phyloP scores from a whole-genome alignment of 2,888 invertebrate genomes.

The Rhingia campestris region DNA sequence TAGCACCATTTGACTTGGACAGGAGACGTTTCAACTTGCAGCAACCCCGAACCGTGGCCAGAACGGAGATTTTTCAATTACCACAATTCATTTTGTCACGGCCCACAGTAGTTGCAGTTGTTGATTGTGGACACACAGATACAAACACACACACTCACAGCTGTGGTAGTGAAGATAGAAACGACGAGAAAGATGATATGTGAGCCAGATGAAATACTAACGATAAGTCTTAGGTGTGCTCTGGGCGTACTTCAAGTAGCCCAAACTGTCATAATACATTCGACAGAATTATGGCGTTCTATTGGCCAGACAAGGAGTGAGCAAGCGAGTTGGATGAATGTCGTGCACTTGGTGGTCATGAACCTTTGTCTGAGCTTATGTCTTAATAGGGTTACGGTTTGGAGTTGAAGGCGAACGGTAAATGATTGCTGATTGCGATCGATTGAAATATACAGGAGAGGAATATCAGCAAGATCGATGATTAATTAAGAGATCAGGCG shows the following conservation, averaged over 20 bases:
- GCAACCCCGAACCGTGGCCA: slow-evolving; percentile 6
- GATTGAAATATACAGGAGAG: slow-evolving; percentile 1
- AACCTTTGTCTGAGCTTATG: slow-evolving; percentile 51
- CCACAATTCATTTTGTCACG: slow-evolving; percentile 67
- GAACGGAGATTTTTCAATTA: slow-evolving; percentile 65
- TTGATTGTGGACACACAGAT: not conserved
- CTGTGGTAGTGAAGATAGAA: no score
- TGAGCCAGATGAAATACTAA: slow-evolving; percentile 56
- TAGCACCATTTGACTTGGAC: slow-evolving; percentile 44
- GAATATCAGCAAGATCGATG: no score
- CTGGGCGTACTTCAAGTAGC: slow-evolving; percentile 55
- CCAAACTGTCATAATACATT: slow-evolving; percentile 67
- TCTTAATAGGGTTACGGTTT: slow-evolving; percentile 32
- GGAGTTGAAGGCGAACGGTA: slow-evolving; percentile 40
- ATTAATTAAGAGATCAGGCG: no score
- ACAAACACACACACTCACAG: no score
- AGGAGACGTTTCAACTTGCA: not conserved
- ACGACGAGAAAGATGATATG: slow-evolving; percentile 50
- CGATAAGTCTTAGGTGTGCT: slow-evolving; percentile 53
- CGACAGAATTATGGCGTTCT: slow-evolving; percentile 52
- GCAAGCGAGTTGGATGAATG: slow-evolving; percentile 5
- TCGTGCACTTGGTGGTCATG: slow-evolving; percentile 61
- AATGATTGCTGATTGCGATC: slow-evolving; percentile 37
- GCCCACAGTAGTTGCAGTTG: slow-evolving; percentile 50
- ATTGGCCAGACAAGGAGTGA: slow-evolving; percentile 1